These are phyloP conservation scores for Nyctibius grandis DNA, from an alignment of 2,797 vertebrate species.

Conservation along the genomic window DNA sequence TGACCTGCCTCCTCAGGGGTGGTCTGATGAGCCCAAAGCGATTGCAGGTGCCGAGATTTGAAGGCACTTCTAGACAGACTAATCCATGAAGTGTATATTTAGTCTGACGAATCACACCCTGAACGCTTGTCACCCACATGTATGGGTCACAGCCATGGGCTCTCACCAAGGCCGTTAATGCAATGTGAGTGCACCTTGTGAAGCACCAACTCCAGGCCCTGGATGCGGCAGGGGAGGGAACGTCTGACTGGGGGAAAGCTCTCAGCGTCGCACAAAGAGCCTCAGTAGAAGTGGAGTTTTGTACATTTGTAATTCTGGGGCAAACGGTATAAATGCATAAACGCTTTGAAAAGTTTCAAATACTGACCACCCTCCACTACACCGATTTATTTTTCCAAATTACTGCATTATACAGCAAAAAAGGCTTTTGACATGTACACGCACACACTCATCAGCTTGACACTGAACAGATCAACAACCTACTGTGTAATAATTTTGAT, in stretches of 20 bases:
- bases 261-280: neutral
- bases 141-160: neutral
- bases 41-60: neutral
- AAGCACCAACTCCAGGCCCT: neutral
- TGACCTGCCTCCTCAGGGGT: neutral
- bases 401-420: neutral
- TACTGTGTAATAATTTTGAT: neutral
- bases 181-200: neutral
- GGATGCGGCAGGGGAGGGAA: neutral
- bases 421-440: neutral
- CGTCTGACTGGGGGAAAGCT: neutral
- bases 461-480: neutral
- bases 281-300: neutral
- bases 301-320: neutral
- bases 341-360: neutral
- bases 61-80: neutral
- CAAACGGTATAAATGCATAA: neutral
- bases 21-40: accelerated
- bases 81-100: neutral
- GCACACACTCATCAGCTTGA: neutral
- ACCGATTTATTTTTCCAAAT: neutral
- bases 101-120: neutral
- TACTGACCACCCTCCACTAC: neutral
- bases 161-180: neutral
- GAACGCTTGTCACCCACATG: accelerated